Base-by-base conservation (phyloP, 2,797 vertebrate species). In the Enteromius unitaeniatus region DNA sequence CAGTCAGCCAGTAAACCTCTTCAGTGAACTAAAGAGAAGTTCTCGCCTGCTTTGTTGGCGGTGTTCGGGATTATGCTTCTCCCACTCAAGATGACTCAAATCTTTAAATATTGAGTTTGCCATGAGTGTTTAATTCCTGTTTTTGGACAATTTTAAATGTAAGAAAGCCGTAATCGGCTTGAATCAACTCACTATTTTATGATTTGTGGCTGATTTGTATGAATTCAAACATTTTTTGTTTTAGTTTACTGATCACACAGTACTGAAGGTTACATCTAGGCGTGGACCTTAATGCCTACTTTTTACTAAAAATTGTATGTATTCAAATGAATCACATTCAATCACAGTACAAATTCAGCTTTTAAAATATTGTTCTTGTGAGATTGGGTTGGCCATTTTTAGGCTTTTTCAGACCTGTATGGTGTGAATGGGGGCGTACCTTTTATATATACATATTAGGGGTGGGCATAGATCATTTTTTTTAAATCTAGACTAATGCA, bases 61-160 rank as follows among this genome's bases (percentile, higher is more conserved):
- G 79, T 85, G 82, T 68, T 89, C 13, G 73, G 87, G 88, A 91
- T 92, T 92, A 90, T 86, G 72, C 21, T 82, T 88, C 88, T 88
- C 91, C 89, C 88, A 89, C 91, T 91, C 89, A 76, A 19, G 70
- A 84, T 92, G 91, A 93, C 85, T 91, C 90, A 93, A 87, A 88
- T 37, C 80, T 73, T 62, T 79, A 87, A 81, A 90, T 87, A 87
- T 87, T 88, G 74, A 91, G 88, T 87, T 77, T 23, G 64, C 81
- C 79, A 81, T 26, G 84, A 58, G 58, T 47, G 19, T 17, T 67
- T 6, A 28, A 76, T 65, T 64, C 82, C 28, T 70, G 5, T 51
- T 67, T 81, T 28, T 42, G 60, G 65, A n/a, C 49, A n/a, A n/a
- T 19, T 37, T 74, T 23, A 79, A 28, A 40, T 23, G 13, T 51